Evolutionary conservation across 2,888 invertebrate species (phyloP).

Genomic region (Nomada ferruginata): DNA sequence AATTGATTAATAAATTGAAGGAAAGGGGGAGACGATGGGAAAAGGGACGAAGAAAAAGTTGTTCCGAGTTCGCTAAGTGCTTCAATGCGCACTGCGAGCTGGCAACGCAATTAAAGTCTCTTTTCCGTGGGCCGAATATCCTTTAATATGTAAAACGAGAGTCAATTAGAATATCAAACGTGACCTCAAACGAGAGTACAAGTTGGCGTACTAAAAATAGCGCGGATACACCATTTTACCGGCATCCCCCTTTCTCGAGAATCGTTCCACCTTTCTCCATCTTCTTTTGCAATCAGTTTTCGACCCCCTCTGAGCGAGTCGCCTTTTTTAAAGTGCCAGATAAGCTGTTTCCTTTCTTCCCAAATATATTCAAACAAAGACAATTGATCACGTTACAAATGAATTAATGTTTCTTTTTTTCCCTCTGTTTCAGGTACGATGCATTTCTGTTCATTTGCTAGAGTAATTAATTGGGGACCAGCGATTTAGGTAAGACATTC

Average conservation of each 20-base stretch:
- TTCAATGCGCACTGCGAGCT: constrained; percentile 50
- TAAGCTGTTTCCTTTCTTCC: not conserved
- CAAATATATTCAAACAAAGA: no score
- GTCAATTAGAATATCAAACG: constrained; percentile 81
- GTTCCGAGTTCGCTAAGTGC: constrained; percentile 20
- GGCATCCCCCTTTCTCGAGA: constrained; percentile 7
- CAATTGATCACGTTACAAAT: not conserved
- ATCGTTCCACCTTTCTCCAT: constrained; percentile 35
- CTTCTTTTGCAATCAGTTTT: constrained; percentile 54
- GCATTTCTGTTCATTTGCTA: not conserved
- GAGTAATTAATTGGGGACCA: not conserved
- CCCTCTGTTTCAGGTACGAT: constrained; percentile 49
- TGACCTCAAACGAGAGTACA: constrained; percentile 71
- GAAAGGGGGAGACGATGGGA: not conserved
- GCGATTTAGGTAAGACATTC: not conserved
- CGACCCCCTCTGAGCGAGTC: constrained; percentile 4
- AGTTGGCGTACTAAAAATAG: constrained; percentile 63
- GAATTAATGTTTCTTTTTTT: not conserved
- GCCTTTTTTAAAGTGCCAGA: no score
- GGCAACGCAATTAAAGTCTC: constrained; percentile 73
- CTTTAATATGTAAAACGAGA: constrained; percentile 77
- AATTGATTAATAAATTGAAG: not conserved
- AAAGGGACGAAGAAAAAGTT: not conserved
- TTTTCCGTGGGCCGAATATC: constrained; percentile 72
- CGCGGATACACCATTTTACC: constrained; percentile 46